Conservation (phyloP, 2,113 vertebrate genomes). For the Turnix velox region DNA sequence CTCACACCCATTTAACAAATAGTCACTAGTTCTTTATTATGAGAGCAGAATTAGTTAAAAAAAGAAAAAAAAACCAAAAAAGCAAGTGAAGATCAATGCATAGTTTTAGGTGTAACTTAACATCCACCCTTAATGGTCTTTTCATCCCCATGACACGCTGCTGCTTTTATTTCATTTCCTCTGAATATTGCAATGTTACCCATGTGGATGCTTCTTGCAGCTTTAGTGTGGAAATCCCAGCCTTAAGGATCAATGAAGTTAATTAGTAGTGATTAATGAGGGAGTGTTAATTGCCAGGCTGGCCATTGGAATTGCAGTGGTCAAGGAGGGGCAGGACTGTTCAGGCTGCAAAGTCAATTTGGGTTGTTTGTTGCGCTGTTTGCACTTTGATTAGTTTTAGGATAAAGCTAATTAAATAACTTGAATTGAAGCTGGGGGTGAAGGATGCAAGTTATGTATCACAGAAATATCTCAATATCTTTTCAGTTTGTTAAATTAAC, state of each 20-base stretch:
- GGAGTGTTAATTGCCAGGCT: slow-evolving; percentile 63
- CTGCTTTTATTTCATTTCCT: slow-evolving; percentile 22
- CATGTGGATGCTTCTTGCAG: neutral
- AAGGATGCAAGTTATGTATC: neutral
- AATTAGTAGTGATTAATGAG: slow-evolving; percentile 91
- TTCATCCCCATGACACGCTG: neutral
- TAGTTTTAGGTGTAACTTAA: neutral
- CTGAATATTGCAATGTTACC: slow-evolving; percentile 25
- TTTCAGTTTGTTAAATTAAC: neutral
- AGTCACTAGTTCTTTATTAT: neutral
- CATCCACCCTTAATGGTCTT: neutral
- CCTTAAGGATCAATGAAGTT: slow-evolving; percentile 82
- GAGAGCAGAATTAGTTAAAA: neutral
- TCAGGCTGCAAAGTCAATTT: slow-evolving; percentile 9
- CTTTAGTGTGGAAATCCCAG: slow-evolving; percentile 44
- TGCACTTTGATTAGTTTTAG: neutral
- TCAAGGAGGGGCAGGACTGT: neutral
- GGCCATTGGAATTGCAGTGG: slow-evolving; percentile 63
- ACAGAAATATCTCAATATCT: neutral
- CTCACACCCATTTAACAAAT: neutral
- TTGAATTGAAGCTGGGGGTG: neutral
- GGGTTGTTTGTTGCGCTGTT: neutral
- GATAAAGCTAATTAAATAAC: slow-evolving; percentile 10
- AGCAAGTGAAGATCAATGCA: neutral
- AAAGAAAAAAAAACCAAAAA: too few relatives aligned